Evolutionary conservation across 2,113 vertebrate species (phyloP).

Genomic region (Prionailurus viverrinus): DNA sequence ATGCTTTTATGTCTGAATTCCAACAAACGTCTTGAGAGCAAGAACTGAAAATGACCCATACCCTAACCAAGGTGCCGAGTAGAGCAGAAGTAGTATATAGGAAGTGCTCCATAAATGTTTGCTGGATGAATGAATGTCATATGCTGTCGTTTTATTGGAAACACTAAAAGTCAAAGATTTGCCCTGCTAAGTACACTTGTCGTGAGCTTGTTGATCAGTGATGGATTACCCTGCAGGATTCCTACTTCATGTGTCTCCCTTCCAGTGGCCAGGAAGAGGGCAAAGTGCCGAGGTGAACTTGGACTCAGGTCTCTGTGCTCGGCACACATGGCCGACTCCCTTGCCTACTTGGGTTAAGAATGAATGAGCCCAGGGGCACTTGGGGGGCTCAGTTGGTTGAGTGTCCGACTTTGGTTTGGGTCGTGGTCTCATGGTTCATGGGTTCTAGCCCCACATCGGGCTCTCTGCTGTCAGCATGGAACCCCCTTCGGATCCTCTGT

Average conservation of each 20-base stretch:
- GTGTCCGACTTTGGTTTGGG: too few species aligned
- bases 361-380: background rate
- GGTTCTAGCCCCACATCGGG: too few species aligned
- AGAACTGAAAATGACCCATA: background rate
- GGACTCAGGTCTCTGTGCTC: background rate
- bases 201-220: background rate
- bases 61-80: too few species aligned
- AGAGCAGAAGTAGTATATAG: background rate
- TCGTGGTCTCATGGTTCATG: too few species aligned
- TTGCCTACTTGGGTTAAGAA: background rate
- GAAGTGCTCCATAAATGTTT: background rate
- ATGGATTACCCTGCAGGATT: background rate
- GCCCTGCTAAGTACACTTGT: background rate
- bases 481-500: too few species aligned
- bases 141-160: background rate
- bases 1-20: conserved; percentile 6
- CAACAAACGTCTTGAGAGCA: background rate
- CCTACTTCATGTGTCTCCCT: background rate
- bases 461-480: too few species aligned
- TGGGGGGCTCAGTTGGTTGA: too few species aligned
- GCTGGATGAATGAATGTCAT: background rate
- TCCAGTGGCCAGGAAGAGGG: background rate
- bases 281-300: background rate
- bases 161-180: background rate
- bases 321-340: background rate